A percentile compares a stretch with the other conserved stretches of the same genome.
Evolutionary conservation across 2,113 vertebrate species (phyloP).

Genomic region (Geococcyx californianus): DNA sequence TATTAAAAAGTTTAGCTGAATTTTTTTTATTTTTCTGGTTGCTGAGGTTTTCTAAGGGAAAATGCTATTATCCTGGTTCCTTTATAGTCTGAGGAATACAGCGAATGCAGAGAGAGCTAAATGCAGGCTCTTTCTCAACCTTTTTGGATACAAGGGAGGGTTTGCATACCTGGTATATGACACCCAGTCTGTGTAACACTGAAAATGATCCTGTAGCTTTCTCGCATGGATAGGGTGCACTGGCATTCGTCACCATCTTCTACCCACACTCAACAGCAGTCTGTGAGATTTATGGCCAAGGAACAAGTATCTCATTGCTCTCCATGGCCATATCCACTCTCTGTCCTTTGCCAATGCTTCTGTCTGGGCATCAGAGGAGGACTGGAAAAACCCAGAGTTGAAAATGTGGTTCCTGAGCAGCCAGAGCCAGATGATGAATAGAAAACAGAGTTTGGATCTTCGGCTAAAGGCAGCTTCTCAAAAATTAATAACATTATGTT

Average conservation of each 20-base stretch:
- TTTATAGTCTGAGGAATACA: not conserved
- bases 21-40: not conserved
- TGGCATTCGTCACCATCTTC: not conserved
- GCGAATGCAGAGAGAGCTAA: not conserved
- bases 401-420: not conserved
- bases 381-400: not conserved
- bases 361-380: not conserved
- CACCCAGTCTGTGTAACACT: not conserved
- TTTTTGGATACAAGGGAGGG: not conserved
- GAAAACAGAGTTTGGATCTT: not conserved
- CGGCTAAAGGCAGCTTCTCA: not conserved
- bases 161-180: not conserved
- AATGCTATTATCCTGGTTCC: not conserved
- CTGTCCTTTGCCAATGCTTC: not conserved
- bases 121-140: not conserved
- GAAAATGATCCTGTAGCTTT: not conserved
- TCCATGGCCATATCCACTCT: not conserved
- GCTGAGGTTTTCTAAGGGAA: not conserved
- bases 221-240: accelerated
- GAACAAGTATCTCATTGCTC: not conserved
- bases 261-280: not conserved
- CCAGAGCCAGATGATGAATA: not conserved
- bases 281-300: not conserved
- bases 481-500: not conserved
- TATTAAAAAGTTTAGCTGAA: not conserved